A percentile compares a stretch with the other conserved stretches of the same genome.
Conservation (phyloP, 2,113 vertebrate species). For the Pandion haliaetus region DNA sequence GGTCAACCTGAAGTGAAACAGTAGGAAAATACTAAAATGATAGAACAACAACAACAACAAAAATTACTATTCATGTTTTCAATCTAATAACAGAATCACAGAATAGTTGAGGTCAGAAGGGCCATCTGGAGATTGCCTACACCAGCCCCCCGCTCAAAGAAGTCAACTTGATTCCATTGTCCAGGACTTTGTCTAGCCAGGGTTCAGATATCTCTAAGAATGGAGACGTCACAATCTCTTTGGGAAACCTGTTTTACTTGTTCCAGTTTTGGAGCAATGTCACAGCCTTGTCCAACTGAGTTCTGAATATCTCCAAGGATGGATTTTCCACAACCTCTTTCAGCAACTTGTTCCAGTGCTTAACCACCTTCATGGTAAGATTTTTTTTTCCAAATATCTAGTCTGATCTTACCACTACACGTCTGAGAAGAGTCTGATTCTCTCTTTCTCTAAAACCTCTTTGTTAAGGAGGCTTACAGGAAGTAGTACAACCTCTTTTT, state of each 20-base stretch:
- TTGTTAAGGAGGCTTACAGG: background rate
- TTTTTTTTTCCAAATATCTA: background rate
- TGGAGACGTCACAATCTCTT: background rate
- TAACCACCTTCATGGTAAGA: background rate
- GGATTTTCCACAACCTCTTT: background rate
- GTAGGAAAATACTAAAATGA: background rate
- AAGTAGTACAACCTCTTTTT: background rate
- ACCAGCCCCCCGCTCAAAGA: background rate
- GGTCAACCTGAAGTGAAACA: background rate
- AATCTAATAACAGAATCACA: background rate
- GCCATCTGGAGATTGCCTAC: accelerated
- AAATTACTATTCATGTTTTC: background rate
- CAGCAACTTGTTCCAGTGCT: background rate
- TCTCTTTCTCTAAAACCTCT: background rate
- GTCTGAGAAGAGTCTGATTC: background rate
- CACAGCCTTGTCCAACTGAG: no score
- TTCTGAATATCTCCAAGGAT: background rate
- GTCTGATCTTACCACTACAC: background rate
- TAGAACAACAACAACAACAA: background rate
- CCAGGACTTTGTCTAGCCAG: background rate
- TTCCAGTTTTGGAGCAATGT: background rate
- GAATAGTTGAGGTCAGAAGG: background rate
- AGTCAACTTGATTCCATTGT: background rate
- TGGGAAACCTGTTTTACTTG: background rate
- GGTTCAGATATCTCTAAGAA: background rate